Conservation (phyloP, 2,888 invertebrate genomes). For the Rhingia rostrata region DNA sequence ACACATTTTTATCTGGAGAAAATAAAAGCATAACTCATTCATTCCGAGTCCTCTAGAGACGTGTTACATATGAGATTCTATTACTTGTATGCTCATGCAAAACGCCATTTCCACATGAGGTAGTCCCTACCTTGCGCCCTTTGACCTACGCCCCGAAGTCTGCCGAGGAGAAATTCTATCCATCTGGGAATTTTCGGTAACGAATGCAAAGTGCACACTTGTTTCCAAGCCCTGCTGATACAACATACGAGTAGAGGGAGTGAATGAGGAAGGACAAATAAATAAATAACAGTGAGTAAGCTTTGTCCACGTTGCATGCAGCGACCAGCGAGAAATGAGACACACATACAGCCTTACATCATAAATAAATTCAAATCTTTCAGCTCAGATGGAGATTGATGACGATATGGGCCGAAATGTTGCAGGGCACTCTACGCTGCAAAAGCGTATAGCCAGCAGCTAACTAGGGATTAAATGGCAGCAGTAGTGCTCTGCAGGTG, state of each 20-base stretch:
- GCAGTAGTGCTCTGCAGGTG: slow-evolving; percentile 55
- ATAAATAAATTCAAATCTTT: slow-evolving; percentile 68
- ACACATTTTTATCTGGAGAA: background rate
- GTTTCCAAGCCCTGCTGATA: slow-evolving; percentile 18
- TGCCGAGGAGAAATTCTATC: slow-evolving; percentile 51
- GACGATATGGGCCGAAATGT: slow-evolving; percentile 36
- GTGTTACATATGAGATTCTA: slow-evolving; percentile 57
- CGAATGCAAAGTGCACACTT: slow-evolving; percentile 68
- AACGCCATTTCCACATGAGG: slow-evolving; percentile 29
- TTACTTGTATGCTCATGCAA: slow-evolving; percentile 53
- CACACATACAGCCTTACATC: slow-evolving; percentile 39
- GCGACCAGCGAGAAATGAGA: background rate
- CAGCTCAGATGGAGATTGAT: slow-evolving; percentile 59
- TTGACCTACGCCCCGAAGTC: slow-evolving; percentile 26
- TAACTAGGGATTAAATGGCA: slow-evolving; percentile 56
- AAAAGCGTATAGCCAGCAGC: slow-evolving; percentile 35
- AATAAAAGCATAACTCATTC: slow-evolving; percentile 62
- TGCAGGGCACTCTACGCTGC: slow-evolving; percentile 33
- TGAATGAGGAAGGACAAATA: slow-evolving; percentile 18
- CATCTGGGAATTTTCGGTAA: slow-evolving; percentile 62
- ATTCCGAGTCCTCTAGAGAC: slow-evolving; percentile 55
- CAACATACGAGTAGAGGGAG: slow-evolving; percentile 4
- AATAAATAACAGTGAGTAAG: slow-evolving; percentile 51
- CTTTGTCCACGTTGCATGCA: slow-evolving; percentile 14
- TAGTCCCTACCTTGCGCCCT: slow-evolving; percentile 1